Base-by-base conservation (phyloP, 2,888 invertebrate genomes). In the Cremastinae sp. region DNA sequence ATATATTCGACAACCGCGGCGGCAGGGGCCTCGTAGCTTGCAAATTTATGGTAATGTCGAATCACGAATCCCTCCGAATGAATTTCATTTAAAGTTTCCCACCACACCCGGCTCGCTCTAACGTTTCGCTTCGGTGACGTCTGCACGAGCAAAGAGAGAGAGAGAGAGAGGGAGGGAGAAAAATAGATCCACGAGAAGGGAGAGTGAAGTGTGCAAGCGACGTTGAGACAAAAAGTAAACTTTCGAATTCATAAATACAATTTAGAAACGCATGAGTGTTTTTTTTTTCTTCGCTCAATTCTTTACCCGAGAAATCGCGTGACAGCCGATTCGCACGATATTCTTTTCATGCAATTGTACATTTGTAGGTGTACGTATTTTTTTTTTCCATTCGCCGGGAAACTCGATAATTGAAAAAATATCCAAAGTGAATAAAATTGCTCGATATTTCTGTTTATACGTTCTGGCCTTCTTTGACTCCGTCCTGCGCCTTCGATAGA, bases 1-100 rank as follows among this genome's bases (percentile, higher is more conserved):
- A 84, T 85, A 84, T 83, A 84, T 85, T 84, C 81, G 76, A 80
- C 81, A 79, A 84, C 82, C 79, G 79, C 78, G 79, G 28, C 79
- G 81, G 28, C 28, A 28, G 74, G 69, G 74, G 59, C 76, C 80
- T 56, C 81, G 81, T 75, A 80, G 81, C 82, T 85, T 86, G 85
- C 86, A 86, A 85, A 86, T 86, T 85, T 85, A 86, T 86, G 86
- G 83, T 85, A 86, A 86, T 86, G 71, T 78, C 78, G 82, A 84
- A 86, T 86, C 85, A 84, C 84, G 84, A 84, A 84, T 86, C 84
- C 80, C 82, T 73, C 79, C 84, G 84, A 86, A 85, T 86, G 86
- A 86, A 86, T 86, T 86, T 86, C 84, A 86, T 86, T 86, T 85
- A 85, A 86, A 86, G 83, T 86, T 86, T 84, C 59, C 66, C 53